These are phyloP conservation scores for Achroia grisella DNA, from an alignment of 1,140 invertebrate genomes.

Conservation along the genomic window DNA sequence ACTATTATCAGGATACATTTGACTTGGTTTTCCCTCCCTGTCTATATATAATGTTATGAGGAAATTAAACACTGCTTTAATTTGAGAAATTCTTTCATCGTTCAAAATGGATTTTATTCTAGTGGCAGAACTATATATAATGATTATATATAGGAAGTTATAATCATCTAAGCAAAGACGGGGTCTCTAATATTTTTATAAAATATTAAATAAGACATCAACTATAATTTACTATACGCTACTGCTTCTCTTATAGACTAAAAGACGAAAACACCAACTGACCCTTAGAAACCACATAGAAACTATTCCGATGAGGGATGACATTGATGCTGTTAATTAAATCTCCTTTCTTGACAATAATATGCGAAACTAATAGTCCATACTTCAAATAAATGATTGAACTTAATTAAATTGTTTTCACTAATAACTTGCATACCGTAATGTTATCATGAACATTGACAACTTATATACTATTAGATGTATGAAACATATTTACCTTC, in stretches of 20 bases:
- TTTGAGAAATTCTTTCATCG: no score
- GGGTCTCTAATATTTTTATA: no score
- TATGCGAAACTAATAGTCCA: background rate
- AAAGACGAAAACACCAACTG: background rate
- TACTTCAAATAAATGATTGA: background rate
- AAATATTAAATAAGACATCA: background rate
- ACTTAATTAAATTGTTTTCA: slow-evolving; percentile 2
- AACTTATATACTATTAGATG: background rate
- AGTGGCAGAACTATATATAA: no score
- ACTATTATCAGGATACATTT: no score
- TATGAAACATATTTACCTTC: no score
- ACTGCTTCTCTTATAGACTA: background rate
- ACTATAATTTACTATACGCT: background rate
- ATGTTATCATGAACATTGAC: background rate
- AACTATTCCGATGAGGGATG: slow-evolving; percentile 9
- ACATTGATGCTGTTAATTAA: slow-evolving; percentile 13
- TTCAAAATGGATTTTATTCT: background rate
- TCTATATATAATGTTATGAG: no score
- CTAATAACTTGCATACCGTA: background rate
- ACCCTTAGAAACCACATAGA: slow-evolving; percentile 4
- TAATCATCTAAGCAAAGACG: no score
- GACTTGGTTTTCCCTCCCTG: no score
- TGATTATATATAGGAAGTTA: no score
- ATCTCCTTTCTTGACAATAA: slow-evolving; percentile 9
- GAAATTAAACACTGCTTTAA: background rate